phyloP scores from a whole-genome alignment of 2,888 invertebrate species.

The Zhuqinia jingwanae region DNA sequence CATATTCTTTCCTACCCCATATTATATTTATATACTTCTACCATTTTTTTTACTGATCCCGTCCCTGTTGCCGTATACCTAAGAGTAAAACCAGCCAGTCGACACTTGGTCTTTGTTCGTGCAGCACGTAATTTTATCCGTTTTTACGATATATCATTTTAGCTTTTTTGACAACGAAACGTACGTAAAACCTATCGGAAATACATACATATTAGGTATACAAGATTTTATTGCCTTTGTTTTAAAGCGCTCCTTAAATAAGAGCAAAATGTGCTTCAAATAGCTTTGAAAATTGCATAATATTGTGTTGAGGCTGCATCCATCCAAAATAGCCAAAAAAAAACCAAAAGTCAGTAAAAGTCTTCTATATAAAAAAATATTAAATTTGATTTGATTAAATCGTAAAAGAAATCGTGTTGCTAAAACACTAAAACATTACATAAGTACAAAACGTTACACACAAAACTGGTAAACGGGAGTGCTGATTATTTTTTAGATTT shows the following conservation, averaged over 20 bases:
- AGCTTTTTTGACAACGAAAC: constrained; percentile 33
- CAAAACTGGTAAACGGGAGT: too few relatives aligned
- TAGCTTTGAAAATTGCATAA: not conserved
- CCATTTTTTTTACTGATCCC: not conserved
- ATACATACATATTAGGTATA: not conserved
- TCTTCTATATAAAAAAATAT: too few relatives aligned
- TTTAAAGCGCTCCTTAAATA: too few relatives aligned
- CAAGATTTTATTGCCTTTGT: not conserved
- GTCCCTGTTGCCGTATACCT: constrained; percentile 17
- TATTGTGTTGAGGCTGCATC: not conserved
- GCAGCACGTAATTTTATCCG: constrained; percentile 42
- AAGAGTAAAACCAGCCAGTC: constrained; percentile 53
- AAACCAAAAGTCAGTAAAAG: too few relatives aligned
- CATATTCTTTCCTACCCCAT: constrained; percentile 18
- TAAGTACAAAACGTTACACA: too few relatives aligned
- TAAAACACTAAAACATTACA: too few relatives aligned
- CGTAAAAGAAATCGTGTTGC: too few relatives aligned
- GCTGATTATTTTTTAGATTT: too few relatives aligned
- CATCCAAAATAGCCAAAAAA: constrained; percentile 13
- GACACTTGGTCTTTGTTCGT: constrained; percentile 67
- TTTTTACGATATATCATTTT: constrained; percentile 22
- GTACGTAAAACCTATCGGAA: not conserved
- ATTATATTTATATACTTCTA: not conserved
- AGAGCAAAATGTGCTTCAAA: not conserved
- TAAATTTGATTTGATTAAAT: too few relatives aligned